Evolutionary conservation across 1,140 invertebrate species (phyloP), one percentile per base, ranked within the genome.

Genomic region (Rhynchophorus ferrugineus): DNA sequence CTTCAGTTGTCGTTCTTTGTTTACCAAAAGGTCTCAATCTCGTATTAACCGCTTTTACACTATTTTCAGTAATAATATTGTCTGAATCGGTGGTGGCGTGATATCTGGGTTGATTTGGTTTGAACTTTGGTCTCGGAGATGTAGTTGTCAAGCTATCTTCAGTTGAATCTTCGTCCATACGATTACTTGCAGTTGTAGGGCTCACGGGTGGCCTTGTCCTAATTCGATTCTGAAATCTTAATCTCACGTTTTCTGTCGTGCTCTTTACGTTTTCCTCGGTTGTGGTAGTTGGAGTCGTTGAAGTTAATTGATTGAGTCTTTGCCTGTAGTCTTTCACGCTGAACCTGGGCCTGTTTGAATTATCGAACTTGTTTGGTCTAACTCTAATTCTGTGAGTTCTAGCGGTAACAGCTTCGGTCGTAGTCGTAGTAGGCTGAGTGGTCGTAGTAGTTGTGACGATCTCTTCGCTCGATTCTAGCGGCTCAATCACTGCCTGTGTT

Each of bases 311-410:
- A 62, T 69, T 77, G 16, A 64, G 54, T 54, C 61, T 55, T 50
- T 71, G 66, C 60, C 75, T 73, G 44, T 79, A 79, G 60, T 80
- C 77, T 66, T 80, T 79, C 3, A 80, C 74, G 56, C 76, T 80
- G 56, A 80, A 80, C 62, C 73, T 67, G 5, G 77, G 77, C 42
- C 77, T 60, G 22, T 74, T 73, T 21, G 59, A 64, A 11, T 55
- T 49, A 39, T 66, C 58, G 38, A 60, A 68, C 42, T 64, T 65
- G 8, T 57, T 57, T n/a, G 65, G 65, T 16, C 65, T 51, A n/a
- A 36, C 38, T 44, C 58, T 54, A 49, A 68, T 52, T 72, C 73
- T 7, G 49, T 60, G 21, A n/a, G 56, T 1, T 69, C 48, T 50
- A 70, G 71, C 48, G n/a, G 57, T 57, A 44, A 18, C 73, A 34